A percentile compares a stretch with the other conserved stretches of the same genome.
phyloP scores from a whole-genome alignment of 2,888 invertebrate species.

The Iselma pallidipennis region DNA sequence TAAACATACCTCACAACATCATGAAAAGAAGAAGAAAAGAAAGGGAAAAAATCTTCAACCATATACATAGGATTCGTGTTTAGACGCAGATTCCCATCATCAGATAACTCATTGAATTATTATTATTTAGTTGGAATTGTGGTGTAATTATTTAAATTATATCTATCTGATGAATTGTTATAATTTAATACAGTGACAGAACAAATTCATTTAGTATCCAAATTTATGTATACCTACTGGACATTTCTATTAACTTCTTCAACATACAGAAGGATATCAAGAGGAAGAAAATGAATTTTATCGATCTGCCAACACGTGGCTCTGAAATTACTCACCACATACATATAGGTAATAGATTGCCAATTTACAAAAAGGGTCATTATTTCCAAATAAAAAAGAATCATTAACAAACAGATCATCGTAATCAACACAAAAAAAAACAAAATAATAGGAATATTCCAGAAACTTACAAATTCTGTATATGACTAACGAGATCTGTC shows the following conservation, averaged over 20 bases:
- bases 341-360: too few species aligned
- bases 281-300: too few species aligned
- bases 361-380: too few species aligned
- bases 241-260: background rate
- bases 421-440: background rate
- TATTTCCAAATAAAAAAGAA: too few species aligned
- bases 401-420: background rate
- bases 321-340: too few species aligned
- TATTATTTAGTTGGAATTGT: conserved; percentile 27
- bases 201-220: conserved; percentile 11
- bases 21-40: background rate
- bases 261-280: background rate
- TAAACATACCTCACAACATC: background rate
- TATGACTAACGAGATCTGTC: conserved; percentile 1
- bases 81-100: conserved; percentile 13
- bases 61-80: background rate
- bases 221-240: background rate
- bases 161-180: conserved; percentile 29
- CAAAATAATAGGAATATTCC: background rate
- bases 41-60: background rate
- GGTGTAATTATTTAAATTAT: conserved; percentile 33
- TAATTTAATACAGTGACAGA: conserved; percentile 27
- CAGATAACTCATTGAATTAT: conserved; percentile 31
- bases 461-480: background rate
- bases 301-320: too few species aligned